Percentiles rank a stretch among this genome's conserved stretches.
Conservation (phyloP, 2,888 invertebrate genomes). For the Syrista parreyssii region DNA sequence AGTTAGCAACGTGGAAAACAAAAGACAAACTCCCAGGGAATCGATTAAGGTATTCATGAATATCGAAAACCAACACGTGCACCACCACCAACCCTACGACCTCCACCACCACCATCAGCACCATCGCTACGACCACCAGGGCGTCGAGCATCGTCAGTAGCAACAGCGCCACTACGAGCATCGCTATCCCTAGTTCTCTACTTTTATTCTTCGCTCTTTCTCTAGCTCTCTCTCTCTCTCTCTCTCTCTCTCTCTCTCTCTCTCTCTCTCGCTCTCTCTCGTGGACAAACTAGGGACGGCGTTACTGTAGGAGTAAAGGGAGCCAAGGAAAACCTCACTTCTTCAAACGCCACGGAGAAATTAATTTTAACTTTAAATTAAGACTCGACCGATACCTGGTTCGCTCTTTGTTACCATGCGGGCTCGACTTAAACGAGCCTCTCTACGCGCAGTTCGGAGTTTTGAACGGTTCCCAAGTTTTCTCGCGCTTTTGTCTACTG, state of each 20-base stretch:
- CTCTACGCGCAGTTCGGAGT: too few species aligned
- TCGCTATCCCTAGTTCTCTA: too few species aligned
- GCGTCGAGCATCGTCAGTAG: too few species aligned
- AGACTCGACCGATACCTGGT: constrained; percentile 63
- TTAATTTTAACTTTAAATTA: constrained; percentile 67
- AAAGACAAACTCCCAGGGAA: constrained; percentile 12
- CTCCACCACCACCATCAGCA: background rate
- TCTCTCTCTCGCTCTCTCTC: too few species aligned
- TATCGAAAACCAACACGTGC: constrained; percentile 12
- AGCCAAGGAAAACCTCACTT: constrained; percentile 39
- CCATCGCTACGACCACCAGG: too few species aligned
- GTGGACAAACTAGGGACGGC: constrained; percentile 1
- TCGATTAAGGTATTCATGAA: constrained; percentile 14
- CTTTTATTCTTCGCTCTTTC: too few species aligned
- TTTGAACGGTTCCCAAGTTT: constrained; percentile 40
- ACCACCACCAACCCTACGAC: too few species aligned
- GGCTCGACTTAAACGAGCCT: constrained; percentile 5
- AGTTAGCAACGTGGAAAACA: constrained; percentile 12
- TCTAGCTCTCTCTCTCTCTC: too few species aligned
- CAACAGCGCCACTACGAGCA: too few species aligned
- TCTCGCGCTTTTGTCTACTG: constrained; percentile 61
- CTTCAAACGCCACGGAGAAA: constrained; percentile 51
- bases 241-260: too few species aligned
- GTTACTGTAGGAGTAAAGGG: constrained; percentile 14
- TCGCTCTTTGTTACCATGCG: constrained; percentile 58